Evolutionary conservation across 2,113 vertebrate genomes (phyloP).

Genomic region (Cranoglanis bouderius): DNA sequence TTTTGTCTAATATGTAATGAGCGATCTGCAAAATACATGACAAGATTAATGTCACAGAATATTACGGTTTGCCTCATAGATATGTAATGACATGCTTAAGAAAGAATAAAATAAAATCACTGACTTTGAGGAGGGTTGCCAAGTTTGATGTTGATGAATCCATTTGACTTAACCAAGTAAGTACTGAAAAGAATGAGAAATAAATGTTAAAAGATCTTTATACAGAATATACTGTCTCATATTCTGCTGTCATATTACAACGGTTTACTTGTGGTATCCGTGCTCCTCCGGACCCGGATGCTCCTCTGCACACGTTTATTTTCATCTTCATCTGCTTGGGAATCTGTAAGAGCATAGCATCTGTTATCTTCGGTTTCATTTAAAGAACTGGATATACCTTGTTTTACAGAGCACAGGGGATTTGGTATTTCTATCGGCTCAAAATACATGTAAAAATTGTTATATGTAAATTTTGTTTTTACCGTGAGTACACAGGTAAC

Average conservation of each 20-base stretch:
- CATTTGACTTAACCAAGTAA: accelerated
- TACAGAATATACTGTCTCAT: background rate
- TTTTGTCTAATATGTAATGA: background rate
- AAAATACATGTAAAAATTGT: background rate
- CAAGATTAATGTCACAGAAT: background rate
- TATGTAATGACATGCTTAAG: too few relatives aligned
- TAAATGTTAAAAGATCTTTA: background rate
- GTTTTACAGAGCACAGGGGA: background rate
- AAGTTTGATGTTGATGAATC: background rate
- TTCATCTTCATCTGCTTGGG: background rate
- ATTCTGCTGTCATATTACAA: background rate
- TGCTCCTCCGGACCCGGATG: background rate
- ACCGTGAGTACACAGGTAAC: conserved; percentile 70
- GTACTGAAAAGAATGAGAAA: conserved; percentile 9
- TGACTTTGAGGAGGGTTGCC: background rate
- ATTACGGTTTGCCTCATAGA: too few relatives aligned
- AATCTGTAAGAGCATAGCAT: conserved; percentile 3
- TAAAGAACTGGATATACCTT: background rate
- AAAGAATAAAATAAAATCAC: background rate
- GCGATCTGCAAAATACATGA: conserved; percentile 22
- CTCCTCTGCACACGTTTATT: background rate
- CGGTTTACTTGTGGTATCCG: background rate
- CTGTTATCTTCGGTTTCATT: background rate
- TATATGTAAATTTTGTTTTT: conserved; percentile 18
- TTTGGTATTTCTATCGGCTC: background rate